A percentile compares a stretch with the other conserved stretches of the same genome.
These are phyloP conservation scores for Pammene aurita DNA, from an alignment of 2,888 invertebrate genomes.

Conservation along the genomic window DNA sequence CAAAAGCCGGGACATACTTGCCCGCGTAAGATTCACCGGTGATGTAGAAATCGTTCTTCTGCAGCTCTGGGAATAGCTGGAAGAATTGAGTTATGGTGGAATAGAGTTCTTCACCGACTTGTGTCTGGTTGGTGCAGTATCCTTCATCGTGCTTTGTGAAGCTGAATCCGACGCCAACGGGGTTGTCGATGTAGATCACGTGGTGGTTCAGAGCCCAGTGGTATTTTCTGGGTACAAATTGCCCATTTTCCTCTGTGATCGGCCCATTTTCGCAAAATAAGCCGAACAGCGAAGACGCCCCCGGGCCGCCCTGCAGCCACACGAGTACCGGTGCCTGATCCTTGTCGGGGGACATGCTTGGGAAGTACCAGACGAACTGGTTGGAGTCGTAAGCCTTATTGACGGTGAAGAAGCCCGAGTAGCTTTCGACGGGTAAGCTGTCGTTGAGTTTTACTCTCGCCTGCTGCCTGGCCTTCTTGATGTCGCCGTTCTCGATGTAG, in stretches of 20 bases:
- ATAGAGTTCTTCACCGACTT: conserved; percentile 91
- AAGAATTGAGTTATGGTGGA: conserved; percentile 92
- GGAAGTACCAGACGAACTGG: conserved; percentile 96
- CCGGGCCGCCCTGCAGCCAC: conserved; percentile 4
- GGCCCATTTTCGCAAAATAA: conserved; percentile 94
- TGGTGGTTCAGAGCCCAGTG: conserved; percentile 78
- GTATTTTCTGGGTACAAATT: conserved; percentile 84
- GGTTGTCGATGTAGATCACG: conserved; percentile 95
- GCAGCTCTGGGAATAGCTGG: conserved; percentile 89
- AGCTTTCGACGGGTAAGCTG: conserved; percentile 75
- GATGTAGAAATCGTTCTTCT: conserved; percentile 90
- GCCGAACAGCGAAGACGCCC: conserved; percentile 37
- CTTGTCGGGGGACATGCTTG: conserved; percentile 81
- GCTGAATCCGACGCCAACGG: conserved; percentile 83
- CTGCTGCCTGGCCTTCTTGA: not conserved
- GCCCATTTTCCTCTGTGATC: conserved; percentile 60
- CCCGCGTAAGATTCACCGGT: conserved; percentile 96
- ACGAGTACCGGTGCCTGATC: conserved; percentile 3
- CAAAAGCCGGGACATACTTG: conserved; percentile 75
- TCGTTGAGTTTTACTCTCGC: conserved; percentile 2
- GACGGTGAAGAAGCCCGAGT: conserved; percentile 92
- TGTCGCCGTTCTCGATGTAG: conserved; percentile 6
- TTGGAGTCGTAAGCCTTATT: conserved; percentile 90
- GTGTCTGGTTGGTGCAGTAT: conserved; percentile 89
- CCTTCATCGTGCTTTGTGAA: not conserved